These are phyloP conservation scores for Leptinotarsa juncta DNA, from an alignment of 2,888 invertebrate genomes.

Conservation along the genomic window DNA sequence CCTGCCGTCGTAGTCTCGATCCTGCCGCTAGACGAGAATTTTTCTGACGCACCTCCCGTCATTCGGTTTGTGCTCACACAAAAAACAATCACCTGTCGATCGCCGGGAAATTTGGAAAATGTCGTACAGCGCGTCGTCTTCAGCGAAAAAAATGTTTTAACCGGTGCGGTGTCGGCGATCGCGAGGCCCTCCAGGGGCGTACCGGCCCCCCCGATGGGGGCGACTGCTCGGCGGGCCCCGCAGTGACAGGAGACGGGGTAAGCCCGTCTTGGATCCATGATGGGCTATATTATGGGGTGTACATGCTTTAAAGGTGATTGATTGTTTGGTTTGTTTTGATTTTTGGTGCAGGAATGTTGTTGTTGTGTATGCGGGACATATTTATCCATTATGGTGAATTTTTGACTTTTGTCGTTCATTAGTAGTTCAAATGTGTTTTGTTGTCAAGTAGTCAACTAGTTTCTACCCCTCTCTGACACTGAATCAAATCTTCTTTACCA, in stretches of 20 bases:
- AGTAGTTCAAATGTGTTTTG: not conserved
- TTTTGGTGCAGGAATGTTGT: not conserved
- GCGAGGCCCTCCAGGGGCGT: constrained; percentile 40
- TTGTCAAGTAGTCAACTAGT: too few relatives aligned
- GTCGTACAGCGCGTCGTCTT: constrained; percentile 1
- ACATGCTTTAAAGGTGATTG: constrained; percentile 87
- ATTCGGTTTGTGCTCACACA: constrained; percentile 20
- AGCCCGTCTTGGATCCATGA: constrained; percentile 75
- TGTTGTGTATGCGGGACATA: not conserved
- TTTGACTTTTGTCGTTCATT: not conserved
- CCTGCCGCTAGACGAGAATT: constrained; percentile 34
- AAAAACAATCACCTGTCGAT: constrained; percentile 33
- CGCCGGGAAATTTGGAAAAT: constrained; percentile 10
- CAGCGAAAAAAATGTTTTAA: constrained; percentile 8
- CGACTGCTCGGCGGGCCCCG: constrained; percentile 36
- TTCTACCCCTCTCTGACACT: too few relatives aligned
- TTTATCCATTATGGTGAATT: not conserved
- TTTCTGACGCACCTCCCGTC: constrained; percentile 26
- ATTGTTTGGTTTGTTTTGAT: constrained; percentile 9
- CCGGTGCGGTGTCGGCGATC: constrained; percentile 32
- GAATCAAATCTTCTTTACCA: too few relatives aligned
- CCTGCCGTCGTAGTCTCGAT: constrained; percentile 35
- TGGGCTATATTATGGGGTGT: constrained; percentile 95
- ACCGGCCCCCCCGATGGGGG: constrained; percentile 41
- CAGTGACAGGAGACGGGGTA: constrained; percentile 40